phyloP scores from a whole-genome alignment of 2,113 vertebrate species.

The Panurus biarmicus region DNA sequence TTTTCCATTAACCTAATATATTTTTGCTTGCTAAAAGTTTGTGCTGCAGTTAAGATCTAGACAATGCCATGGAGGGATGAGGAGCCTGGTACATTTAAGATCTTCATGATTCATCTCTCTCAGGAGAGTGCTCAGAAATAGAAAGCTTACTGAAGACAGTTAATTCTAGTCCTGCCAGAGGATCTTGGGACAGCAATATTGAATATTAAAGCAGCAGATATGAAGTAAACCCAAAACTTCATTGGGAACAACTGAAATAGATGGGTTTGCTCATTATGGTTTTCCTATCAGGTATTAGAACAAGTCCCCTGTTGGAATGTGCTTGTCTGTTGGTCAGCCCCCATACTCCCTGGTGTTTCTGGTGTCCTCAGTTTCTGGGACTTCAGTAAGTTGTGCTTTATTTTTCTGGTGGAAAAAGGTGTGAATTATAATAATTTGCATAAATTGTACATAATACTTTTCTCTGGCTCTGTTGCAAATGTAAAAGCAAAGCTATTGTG shows the following conservation, averaged over 20 bases:
- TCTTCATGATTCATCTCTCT: background rate
- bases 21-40: background rate
- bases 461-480: background rate
- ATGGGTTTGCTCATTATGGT: background rate
- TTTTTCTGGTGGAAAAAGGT: background rate
- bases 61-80: background rate
- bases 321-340: background rate
- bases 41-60: background rate
- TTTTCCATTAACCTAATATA: background rate
- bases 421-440: background rate
- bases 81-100: background rate
- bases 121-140: background rate
- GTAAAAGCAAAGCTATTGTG: background rate
- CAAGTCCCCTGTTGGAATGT: background rate
- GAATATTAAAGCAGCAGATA: background rate
- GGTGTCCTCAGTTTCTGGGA: background rate
- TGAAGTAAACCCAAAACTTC: background rate
- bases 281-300: background rate
- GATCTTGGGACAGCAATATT: background rate
- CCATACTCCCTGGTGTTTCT: background rate
- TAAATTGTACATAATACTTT: background rate
- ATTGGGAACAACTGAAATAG: background rate
- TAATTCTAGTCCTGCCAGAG: slow-evolving; percentile 26
- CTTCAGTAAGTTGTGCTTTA: background rate
- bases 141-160: background rate